Evolutionary conservation across 2,113 vertebrate genomes (phyloP).

Genomic region (Pygoscelis adeliae): DNA sequence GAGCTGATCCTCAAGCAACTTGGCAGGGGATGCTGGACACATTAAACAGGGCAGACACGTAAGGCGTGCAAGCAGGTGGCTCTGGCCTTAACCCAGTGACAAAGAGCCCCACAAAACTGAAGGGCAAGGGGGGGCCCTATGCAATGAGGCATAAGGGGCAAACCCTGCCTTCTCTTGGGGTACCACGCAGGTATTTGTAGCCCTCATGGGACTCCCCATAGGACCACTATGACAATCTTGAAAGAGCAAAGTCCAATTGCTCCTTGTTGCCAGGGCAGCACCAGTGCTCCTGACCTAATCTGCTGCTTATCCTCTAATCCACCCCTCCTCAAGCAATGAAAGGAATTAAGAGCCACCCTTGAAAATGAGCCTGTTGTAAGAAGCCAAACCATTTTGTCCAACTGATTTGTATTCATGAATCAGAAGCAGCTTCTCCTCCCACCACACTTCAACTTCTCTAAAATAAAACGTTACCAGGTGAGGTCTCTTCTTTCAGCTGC

Average conservation of each 20-base stretch:
- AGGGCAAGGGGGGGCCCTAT: fast-evolving
- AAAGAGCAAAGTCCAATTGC: neutral
- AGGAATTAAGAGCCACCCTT: neutral
- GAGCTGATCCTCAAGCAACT: neutral
- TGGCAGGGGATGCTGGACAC: neutral
- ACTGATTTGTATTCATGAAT: neutral
- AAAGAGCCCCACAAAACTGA: neutral
- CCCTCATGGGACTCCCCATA: neutral
- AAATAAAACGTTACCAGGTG: neutral
- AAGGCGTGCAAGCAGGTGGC: neutral
- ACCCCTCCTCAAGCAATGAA: neutral
- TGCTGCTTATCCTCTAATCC: neutral
- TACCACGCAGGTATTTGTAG: neutral
- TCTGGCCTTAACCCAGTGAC: neutral
- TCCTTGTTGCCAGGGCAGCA: neutral
- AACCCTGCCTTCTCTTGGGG: neutral
- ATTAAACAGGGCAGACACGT: neutral
- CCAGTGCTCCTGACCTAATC: neutral
- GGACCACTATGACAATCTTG: neutral
- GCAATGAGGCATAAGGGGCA: neutral
- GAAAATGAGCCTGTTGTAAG: neutral
- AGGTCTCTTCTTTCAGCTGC: neutral
- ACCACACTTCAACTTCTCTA: neutral
- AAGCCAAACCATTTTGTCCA: neutral
- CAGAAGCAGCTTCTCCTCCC: neutral